Base-by-base conservation (phyloP, 2,888 invertebrate genomes). In the Aricia artaxerxes region DNA sequence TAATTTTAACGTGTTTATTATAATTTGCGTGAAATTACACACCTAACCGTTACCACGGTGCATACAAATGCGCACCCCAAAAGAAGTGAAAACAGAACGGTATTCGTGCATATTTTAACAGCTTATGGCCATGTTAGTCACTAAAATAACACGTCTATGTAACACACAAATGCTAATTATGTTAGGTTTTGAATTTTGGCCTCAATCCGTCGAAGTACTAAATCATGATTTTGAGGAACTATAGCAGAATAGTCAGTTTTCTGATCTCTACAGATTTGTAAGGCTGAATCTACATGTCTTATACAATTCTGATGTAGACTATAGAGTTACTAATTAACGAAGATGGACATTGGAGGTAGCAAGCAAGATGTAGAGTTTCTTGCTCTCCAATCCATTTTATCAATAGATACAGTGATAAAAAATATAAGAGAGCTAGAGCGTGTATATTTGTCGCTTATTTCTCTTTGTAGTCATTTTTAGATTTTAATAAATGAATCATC, bases 51-150 rank as follows among this genome's bases (percentile, higher is more conserved):
- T 69, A 38, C 3, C 35, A 5, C 69, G 35, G 35, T 38, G 69
- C 44, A 73, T 73, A 44, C 44, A 44, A 73, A 44, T 73, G 44
- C 40, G 73, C 44, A 11, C 44, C 44, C 44, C 73, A 73, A 73
- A 73, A 73, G 44, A 73, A 73, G 73, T 73, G 73, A 73, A 73
- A 73, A 73, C 73, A 9, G n/a, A 73, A 73, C 73, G 73, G 44
- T 73, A 44, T 73, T 40, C 73, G 6, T 44, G 44, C 73, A 73
- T 73, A 73, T 73, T 44, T 73, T 73, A 73, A 73, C 40, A 69
- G 35, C 64, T 64, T 31, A 44, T 44, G 40, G 73, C 16, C 38
- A 40, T n/a, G n/a, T 40, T 31, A 64, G 31, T 64, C 64, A 69
- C 69, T 69, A 2, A 69, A 69, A 69, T 38, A 64, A 69, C 69